Evolutionary conservation across 2,888 invertebrate species (phyloP), one percentile per base, ranked within the genome.

Genomic region (Trissolcus brochymenae): DNA sequence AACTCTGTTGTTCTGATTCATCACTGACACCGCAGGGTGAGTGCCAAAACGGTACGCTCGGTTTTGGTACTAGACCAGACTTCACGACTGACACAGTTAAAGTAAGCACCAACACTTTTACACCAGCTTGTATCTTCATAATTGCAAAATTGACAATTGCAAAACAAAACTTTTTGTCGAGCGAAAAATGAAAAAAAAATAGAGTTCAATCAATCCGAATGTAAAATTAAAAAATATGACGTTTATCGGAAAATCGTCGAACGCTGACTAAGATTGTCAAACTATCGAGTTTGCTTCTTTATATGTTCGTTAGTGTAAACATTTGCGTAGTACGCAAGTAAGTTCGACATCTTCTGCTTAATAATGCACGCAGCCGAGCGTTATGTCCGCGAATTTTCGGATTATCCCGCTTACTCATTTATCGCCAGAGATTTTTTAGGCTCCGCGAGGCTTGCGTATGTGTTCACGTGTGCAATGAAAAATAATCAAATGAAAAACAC

Each of bases 251-350:
- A 72, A 72, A 72, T 72, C 19, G 72, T 57, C 65, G 59, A 46
- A 17, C 79, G 83, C 80, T 83, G 84, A 88, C 88, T 88, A 87
- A 85, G 87, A 87, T 87, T 88, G 85, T 86, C 88, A 87, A 87
- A 88, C 85, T 83, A 84, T 80, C 81, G 80, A 82, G 85, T 86
- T 85, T 84, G 85, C 85, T 84, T 83, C 84, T 88, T 84, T 89
- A 88, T 89, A 89, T 86, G 85, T 85, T 82, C 82, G 83, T 84
- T 86, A 85, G 85, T 85, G 86, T 87, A 88, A 88, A 88, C 88
- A 88, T 86, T 86, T 81, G 81, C 83, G 79, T 83, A 82, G 84
- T 79, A 84, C 80, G 82, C 82, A 81, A 81, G 83, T 76, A 80
- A 79, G 81, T 84, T 84, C 81, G 81, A 81, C 84, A 85, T 82